Evolutionary conservation across 2,113 vertebrate genomes (phyloP).

Genomic region (Carettochelys insculpta): DNA sequence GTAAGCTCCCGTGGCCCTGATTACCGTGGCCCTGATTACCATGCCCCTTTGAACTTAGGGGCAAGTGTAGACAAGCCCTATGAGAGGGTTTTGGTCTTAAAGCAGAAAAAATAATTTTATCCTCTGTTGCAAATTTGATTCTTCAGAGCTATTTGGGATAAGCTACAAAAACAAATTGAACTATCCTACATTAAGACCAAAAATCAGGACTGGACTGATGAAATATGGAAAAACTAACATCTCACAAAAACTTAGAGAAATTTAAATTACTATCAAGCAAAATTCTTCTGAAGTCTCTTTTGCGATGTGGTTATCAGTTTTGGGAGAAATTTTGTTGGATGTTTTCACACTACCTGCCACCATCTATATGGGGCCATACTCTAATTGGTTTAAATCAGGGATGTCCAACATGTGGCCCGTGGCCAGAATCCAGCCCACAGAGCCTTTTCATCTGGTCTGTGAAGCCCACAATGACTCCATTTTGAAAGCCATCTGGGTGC

Average conservation of each 20-base stretch:
- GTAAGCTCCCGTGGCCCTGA: too few species aligned
- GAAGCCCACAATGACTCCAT: too few species aligned
- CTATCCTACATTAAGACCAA: conserved; percentile 64
- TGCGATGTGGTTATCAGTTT: neutral
- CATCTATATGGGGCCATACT: neutral
- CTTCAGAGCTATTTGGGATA: conserved; percentile 54
- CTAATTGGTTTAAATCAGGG: too few species aligned
- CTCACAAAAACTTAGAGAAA: conserved; percentile 12
- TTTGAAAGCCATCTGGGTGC: too few species aligned
- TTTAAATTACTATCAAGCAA: conserved; percentile 30
- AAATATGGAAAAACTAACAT: conserved; percentile 37
- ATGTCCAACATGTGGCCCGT: too few species aligned
- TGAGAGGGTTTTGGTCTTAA: neutral
- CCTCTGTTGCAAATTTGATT: conserved; percentile 33
- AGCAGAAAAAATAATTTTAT: conserved; percentile 3
- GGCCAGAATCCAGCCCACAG: too few species aligned
- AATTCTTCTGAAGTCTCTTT: neutral
- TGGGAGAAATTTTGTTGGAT: neutral
- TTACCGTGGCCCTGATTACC: too few species aligned
- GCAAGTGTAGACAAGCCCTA: too few species aligned
- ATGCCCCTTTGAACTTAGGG: too few species aligned
- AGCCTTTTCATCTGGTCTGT: too few species aligned
- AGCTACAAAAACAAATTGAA: conserved; percentile 41
- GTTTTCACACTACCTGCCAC: neutral
- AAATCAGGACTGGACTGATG: conserved; percentile 38